Evolutionary conservation across 2,113 vertebrate genomes (phyloP).

Genomic region (Tangachromis dhanisi): DNA sequence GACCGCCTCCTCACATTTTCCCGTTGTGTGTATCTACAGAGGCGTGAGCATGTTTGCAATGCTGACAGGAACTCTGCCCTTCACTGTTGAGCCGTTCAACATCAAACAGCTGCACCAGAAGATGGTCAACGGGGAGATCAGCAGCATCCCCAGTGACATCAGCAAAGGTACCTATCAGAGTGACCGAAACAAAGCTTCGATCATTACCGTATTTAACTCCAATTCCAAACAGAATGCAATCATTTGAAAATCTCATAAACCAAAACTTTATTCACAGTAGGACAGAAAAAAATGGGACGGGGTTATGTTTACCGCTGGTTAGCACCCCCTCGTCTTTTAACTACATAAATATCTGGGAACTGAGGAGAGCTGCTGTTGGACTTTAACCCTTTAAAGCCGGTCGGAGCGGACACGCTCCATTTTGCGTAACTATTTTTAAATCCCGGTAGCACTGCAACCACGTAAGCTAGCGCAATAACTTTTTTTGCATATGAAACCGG

Average conservation of each 20-base stretch:
- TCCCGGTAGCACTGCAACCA: no score
- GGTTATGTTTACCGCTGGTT: rapidly evolving
- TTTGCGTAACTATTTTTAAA: no score
- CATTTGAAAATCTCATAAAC: background rate
- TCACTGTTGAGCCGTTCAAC: conserved; percentile 79
- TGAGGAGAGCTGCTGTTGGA: background rate
- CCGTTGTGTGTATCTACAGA: conserved; percentile 48
- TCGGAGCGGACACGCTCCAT: no score
- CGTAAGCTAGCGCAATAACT: no score
- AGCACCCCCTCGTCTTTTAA: background rate
- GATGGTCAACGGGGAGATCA: conserved; percentile 78
- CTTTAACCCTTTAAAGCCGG: no score
- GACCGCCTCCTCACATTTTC: background rate
- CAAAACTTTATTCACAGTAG: rapidly evolving
- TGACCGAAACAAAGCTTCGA: background rate
- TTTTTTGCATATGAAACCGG: no score
- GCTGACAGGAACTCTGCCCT: conserved; percentile 77
- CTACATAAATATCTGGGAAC: background rate
- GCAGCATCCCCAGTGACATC: conserved; percentile 71
- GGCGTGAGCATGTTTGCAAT: conserved; percentile 81
- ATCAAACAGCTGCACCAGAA: conserved; percentile 82
- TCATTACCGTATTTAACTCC: rapidly evolving
- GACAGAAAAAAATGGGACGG: background rate
- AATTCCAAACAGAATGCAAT: background rate
- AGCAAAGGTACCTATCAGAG: conserved; percentile 66